Evolutionary conservation across 2,888 invertebrate species (phyloP), one percentile per base, ranked within the genome.

Genomic region (Fissipunctia ypsillon): DNA sequence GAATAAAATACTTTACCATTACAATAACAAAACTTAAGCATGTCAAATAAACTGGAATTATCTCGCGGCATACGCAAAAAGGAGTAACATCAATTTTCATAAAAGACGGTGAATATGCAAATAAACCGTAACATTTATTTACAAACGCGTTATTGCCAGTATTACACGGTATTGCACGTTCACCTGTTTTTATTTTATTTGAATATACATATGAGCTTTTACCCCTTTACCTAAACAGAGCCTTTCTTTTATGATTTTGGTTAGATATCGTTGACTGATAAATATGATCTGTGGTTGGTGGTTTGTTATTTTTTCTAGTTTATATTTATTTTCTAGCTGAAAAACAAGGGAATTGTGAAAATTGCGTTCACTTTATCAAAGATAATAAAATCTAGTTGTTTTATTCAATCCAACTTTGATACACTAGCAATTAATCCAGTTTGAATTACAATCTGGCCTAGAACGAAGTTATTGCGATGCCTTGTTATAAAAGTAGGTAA

Each of bases 101-200:
- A 74, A 81, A 74, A 83, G 81, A 74, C 59, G 67, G 52, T 48
- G 60, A 64, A 68, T 83, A 73, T 69, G 80, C 48, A 69, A 79
- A 81, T 81, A 83, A 78, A 48, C 70, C 80, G 80, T 66, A 65
- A 81, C 81, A 66, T 81, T 81, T 83, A 83, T 81, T 79, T 81
- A 66, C 80, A 60, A 61, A 65, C 60, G n/a, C 57, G 80, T 79
- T 83, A 83, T 83, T 83, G 70, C 74, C 68, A 50, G 80, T 50
- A 83, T 81, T 83, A 83, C 79, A 73, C 57, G 54, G 54, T 79
- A 78, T 73, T 81, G 64, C 63, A 73, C 73, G 80, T 38, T 71
- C 45, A 65, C 60, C 67, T 54, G 70, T 74, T 79, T 65, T 79
- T 80, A 78, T 79, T 60, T 79, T 80, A 72, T 81, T 71, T 79